Evolutionary conservation across 2,797 vertebrate species (phyloP), one percentile per base, ranked within the genome.

Genomic region (Ambastaia sidthimunki): DNA sequence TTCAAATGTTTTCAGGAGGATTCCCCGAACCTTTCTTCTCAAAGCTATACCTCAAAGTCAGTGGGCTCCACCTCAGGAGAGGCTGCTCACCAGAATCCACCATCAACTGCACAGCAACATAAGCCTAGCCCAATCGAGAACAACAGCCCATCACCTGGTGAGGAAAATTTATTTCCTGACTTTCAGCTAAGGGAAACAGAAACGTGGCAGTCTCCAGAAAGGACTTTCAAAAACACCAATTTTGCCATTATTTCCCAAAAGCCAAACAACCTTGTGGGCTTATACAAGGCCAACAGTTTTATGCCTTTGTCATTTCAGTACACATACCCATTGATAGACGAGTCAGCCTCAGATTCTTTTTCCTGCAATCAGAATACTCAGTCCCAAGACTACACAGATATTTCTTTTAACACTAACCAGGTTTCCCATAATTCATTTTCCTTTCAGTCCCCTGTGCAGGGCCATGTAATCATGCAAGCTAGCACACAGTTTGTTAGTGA

Each of bases 11-110:
- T 96, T 88, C 93, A 94, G 50, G 96, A 98, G 76, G 80, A 91
- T 41, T 55, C 93, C 62, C 68, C 94, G 18, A 90, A 93, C 92
- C 93, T 93, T 87, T 95, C 93, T 92, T 93, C 97, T 80, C 83
- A 91, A 92, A 94, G 88, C 89, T 96, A 93, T 97, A 98, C 97
- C 97, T 98, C 97, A 96, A 95, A 94, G 68, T 80, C 93, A 74
- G 86, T 93, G 82, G 86, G 91, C 52, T 86, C 92, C 5, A 85
- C 93, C 72, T 89, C 91, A 81, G 93, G 87, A 85, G 85, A 88
- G 7, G 82, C 91, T 80, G 85, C 90, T 11, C 91, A 87, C 81
- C 93, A 88, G 5, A 87, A 88, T 80, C 91, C 90, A 50, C 67
- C 92, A 31, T 83, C 90, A 76, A 85, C 90, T 67, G 90, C 90